phyloP scores from a whole-genome alignment of 2,113 vertebrate genomes.

The Physeter macrocephalus region DNA sequence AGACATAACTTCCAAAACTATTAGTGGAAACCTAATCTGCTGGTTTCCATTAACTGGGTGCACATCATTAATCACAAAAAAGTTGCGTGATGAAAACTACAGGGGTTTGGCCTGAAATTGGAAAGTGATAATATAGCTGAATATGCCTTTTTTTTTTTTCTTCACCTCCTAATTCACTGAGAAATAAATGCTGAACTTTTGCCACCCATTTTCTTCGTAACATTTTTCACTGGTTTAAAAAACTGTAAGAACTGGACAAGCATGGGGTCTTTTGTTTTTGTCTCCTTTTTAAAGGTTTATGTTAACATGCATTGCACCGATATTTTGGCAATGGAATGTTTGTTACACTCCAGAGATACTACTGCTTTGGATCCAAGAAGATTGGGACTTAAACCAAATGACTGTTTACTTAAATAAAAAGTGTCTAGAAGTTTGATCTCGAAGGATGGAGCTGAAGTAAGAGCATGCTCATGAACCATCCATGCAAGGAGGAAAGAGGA shows the following conservation, averaged over 20 bases:
- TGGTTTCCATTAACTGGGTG: conserved; percentile 70
- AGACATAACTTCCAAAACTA: conserved; percentile 63
- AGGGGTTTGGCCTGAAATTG: conserved; percentile 47
- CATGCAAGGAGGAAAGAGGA: not conserved
- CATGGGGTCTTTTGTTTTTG: not conserved
- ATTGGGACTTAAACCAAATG: not conserved
- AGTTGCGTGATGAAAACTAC: conserved; percentile 62
- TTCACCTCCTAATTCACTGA: not conserved
- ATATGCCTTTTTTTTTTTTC: not conserved
- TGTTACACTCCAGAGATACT: not conserved
- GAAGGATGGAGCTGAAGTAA: not conserved
- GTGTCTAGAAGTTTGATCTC: not conserved
- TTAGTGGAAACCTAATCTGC: conserved; percentile 70
- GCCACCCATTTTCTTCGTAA: not conserved
- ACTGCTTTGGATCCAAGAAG: conserved; percentile 14
- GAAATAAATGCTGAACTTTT: conserved; percentile 28
- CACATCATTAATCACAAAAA: conserved; percentile 72
- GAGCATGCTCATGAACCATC: not conserved
- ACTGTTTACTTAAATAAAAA: not conserved
- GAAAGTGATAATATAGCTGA: conserved; percentile 35
- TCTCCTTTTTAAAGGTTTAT: conserved; percentile 2
- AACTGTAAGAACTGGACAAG: not conserved
- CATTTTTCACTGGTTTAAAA: not conserved
- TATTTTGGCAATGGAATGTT: not conserved
- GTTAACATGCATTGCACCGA: not conserved